Conservation (phyloP, 2,113 vertebrate species). For the Alexandromys fortis region DNA sequence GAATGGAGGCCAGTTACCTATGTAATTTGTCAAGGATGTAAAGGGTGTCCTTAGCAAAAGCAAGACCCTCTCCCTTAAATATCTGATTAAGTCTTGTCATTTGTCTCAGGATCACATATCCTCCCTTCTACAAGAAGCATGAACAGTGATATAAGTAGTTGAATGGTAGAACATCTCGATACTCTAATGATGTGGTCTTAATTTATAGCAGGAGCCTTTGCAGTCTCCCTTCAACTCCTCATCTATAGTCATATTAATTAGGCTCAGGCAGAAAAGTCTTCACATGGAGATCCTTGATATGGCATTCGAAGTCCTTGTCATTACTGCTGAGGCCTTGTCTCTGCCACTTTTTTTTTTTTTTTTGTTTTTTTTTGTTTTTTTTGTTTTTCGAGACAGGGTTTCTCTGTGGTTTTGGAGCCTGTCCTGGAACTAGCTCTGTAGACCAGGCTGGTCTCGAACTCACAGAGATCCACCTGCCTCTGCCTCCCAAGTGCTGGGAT, state of each 20-base stretch:
- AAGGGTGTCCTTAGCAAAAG: background rate
- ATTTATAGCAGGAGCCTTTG: background rate
- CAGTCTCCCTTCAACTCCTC: background rate
- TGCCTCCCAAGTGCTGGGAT: too few species aligned
- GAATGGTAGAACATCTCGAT: background rate
- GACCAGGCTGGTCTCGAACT: too few species aligned
- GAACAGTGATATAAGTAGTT: background rate
- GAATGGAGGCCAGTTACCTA: background rate
- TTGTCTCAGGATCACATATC: background rate
- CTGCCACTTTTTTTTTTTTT: background rate
- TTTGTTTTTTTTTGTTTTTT: too few species aligned
- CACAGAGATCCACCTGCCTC: too few species aligned
- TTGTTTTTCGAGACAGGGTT: too few species aligned
- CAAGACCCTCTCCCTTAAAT: background rate
- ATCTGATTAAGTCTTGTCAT: background rate
- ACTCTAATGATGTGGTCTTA: background rate
- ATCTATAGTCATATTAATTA: background rate
- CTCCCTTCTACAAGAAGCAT: background rate
- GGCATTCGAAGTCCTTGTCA: background rate
- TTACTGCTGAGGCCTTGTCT: background rate
- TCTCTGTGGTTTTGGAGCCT: too few species aligned
- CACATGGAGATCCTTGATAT: rapidly evolving
- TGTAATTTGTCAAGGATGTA: background rate
- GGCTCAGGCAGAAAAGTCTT: background rate
- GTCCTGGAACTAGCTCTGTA: too few species aligned